A percentile compares a stretch with the other conserved stretches of the same genome.
Evolutionary conservation across 2,113 vertebrate species (phyloP).

Genomic region (Coturnix japonica): DNA sequence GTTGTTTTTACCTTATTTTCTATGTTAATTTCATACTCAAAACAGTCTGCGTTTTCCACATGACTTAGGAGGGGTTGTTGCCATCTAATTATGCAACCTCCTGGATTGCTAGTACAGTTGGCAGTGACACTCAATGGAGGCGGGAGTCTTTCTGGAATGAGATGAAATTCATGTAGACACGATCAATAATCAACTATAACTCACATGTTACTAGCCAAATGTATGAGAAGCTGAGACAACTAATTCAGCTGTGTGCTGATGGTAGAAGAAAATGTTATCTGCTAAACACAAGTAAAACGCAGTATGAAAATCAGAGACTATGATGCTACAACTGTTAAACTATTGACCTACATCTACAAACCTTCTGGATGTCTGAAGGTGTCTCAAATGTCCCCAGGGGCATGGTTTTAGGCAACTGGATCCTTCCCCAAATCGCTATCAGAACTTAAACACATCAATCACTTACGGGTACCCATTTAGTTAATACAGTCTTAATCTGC

Average conservation of each 20-base stretch:
- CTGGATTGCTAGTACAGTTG: background rate
- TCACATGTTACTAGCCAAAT: background rate
- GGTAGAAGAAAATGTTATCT: background rate
- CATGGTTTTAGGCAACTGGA: background rate
- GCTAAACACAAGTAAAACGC: background rate
- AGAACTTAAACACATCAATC: background rate
- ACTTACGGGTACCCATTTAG: background rate
- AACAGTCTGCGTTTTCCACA: fast-evolving
- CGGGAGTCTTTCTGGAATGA: slow-evolving; percentile 53
- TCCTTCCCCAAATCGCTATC: background rate
- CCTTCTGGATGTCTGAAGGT: background rate
- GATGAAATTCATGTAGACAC: background rate
- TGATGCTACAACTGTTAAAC: background rate
- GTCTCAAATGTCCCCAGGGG: background rate
- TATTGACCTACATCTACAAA: background rate
- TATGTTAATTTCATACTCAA: slow-evolving; percentile 60
- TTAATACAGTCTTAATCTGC: fast-evolving
- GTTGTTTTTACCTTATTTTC: slow-evolving; percentile 36
- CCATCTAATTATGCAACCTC: slow-evolving; percentile 11
- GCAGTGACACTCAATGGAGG: slow-evolving; percentile 43
- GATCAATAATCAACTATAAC: background rate
- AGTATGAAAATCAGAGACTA: background rate
- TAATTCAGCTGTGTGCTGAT: background rate
- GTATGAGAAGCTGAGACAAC: background rate
- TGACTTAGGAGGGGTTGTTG: background rate